Evolutionary conservation across 2,113 vertebrate genomes (phyloP).

Genomic region (Holacanthus passer): DNA sequence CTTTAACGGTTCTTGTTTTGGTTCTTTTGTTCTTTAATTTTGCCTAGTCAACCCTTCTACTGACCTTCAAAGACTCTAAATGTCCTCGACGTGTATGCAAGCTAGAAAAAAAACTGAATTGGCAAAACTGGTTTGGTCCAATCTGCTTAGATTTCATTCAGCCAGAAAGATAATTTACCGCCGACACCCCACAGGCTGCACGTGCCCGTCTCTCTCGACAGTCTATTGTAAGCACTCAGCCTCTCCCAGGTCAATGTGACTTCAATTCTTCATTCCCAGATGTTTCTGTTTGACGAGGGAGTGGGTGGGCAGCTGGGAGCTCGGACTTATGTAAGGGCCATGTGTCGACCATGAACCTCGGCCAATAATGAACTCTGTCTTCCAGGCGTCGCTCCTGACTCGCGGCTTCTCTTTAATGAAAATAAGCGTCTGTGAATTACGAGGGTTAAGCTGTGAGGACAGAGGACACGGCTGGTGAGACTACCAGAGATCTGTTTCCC

Average conservation of each 20-base stretch:
- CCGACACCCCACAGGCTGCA: neutral
- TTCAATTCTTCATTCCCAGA: conserved; percentile 61
- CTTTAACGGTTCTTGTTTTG: neutral
- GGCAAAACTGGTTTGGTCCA: neutral
- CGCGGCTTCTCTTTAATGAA: conserved; percentile 45
- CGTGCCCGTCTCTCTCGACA: neutral
- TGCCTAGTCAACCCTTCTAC: neutral
- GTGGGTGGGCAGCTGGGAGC: conserved; percentile 31
- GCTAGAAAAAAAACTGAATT: neutral
- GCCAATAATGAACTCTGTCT: conserved; percentile 49
- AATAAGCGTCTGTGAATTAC: conserved; percentile 41
- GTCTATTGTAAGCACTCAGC: neutral
- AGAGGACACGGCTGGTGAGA: neutral
- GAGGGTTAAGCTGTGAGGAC: conserved; percentile 28
- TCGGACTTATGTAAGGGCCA: conserved; percentile 59
- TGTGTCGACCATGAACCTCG: conserved; percentile 30
- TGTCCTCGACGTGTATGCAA: too few species aligned
- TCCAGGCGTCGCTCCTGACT: conserved; percentile 28
- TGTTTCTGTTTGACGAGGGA: conserved; percentile 48
- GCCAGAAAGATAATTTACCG: neutral
- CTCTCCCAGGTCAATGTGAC: conserved; percentile 37
- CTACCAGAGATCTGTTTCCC: conserved; percentile 11
- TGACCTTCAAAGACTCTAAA: too few species aligned
- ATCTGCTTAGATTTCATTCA: neutral
- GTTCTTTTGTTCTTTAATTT: neutral